Evolutionary conservation across 1,140 invertebrate species (phyloP), one percentile per base, ranked within the genome.

Genomic region (Saxidomus purpurata): DNA sequence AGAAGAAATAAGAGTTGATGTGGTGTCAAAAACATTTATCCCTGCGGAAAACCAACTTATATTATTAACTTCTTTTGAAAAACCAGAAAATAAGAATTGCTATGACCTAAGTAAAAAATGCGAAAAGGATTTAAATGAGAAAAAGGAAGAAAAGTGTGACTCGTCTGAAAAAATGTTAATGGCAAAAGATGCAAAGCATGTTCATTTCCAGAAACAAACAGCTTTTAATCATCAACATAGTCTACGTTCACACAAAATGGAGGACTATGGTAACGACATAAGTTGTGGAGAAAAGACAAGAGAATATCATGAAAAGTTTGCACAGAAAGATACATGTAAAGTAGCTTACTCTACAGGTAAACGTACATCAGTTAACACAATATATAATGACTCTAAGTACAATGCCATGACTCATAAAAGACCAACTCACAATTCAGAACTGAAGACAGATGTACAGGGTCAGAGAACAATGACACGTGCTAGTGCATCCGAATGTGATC

Each of bases 201-300:
- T 79, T 9, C 47, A 79, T 79, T 79, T 79, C 49, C 13, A 52
- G 31, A 2, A 55, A 28, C 76, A 6, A 6, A 25, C 8, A 8
- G 74, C 15, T 4, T 8, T 22, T 6, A 19, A 36, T n/a, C 4
- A 55, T 28, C n/a, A 55, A 3, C n/a, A 36, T 0, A 79, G 49
- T 36, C 43, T 82, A 55, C 47, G 47, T 40, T 82, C 55, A 25
- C 80, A 82, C 25, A 61, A 40, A 31, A 63, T 82, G 80, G 61
- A 43, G 31, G 80, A 82, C 28, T n/a, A 4, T 49, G 25, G 31
- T 2, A 61, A 13, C 1, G 0, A 61, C 13, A n/a, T 15, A 40
- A 17, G 40, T 40, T 25, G 19, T 8, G 15, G 6, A 13, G 9
- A n/a, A n/a, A 43, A 43, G 15, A 8, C 43, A 43, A 15, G 15